phyloP scores from a whole-genome alignment of 2,797 vertebrate species.

The Phylloscopus collybita region DNA sequence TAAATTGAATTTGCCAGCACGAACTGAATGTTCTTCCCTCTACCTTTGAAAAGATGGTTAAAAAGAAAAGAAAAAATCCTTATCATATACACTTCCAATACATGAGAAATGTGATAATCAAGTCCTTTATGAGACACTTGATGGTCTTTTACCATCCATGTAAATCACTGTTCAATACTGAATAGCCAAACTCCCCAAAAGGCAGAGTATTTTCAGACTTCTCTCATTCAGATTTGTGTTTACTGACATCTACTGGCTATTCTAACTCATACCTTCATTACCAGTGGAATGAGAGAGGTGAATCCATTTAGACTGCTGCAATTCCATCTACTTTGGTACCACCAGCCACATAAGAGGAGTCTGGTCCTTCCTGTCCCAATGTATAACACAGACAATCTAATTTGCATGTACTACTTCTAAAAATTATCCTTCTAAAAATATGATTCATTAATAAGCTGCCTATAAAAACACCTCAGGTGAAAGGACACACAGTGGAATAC shows the following conservation, averaged over 20 bases:
- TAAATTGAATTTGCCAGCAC: background rate
- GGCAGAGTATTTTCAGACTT: background rate
- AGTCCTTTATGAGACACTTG: background rate
- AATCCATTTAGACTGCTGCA: background rate
- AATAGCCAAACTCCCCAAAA: background rate
- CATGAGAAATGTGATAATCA: background rate
- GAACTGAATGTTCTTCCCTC: background rate
- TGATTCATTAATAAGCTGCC: background rate
- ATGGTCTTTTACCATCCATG: background rate
- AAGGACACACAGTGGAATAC: background rate
- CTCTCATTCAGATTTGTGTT: slow-evolving; percentile 37
- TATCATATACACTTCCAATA: background rate
- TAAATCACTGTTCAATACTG: background rate
- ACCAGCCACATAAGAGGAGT: background rate
- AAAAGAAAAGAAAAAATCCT: background rate
- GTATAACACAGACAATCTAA: background rate
- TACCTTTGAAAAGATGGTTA: background rate
- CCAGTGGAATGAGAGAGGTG: background rate
- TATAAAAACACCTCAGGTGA: background rate
- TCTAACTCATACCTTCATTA: background rate
- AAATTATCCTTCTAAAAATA: background rate
- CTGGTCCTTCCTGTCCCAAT: background rate
- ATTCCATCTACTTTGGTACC: background rate
- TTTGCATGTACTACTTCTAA: background rate
- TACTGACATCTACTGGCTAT: slow-evolving; percentile 66